These are phyloP conservation scores for Drosophila guanche DNA, from an alignment of 1,140 invertebrate genomes.

Conservation along the genomic window DNA sequence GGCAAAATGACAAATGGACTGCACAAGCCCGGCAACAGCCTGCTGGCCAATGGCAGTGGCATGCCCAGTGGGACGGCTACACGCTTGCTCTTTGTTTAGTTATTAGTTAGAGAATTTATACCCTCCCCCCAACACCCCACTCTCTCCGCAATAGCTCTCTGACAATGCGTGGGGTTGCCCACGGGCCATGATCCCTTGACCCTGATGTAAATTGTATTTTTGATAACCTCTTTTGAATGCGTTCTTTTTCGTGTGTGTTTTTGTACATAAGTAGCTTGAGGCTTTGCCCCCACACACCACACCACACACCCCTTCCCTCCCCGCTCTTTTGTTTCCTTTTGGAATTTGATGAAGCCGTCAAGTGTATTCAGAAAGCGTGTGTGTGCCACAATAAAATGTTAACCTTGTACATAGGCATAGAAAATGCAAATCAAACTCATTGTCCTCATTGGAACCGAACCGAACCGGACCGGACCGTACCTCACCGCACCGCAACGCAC, in stretches of 20 bases:
- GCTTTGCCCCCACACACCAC: constrained; percentile 9
- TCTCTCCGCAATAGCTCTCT: too few species aligned
- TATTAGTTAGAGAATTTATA: constrained; percentile 55
- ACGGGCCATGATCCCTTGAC: background rate
- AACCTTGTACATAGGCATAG: constrained; percentile 61
- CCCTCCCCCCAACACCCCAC: background rate
- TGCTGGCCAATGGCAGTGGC: constrained; percentile 68
- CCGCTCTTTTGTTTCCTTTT: constrained; percentile 21
- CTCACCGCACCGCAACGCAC: background rate
- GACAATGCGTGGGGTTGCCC: too few species aligned
- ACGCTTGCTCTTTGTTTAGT: constrained; percentile 77
- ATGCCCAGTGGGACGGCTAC: constrained; percentile 72
- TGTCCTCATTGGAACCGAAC: background rate
- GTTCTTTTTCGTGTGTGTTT: constrained; percentile 9
- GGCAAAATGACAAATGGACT: constrained; percentile 60
- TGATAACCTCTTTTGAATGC: constrained; percentile 3
- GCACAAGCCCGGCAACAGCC: constrained; percentile 63
- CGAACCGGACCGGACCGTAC: too few species aligned
- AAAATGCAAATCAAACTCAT: constrained; percentile 24
- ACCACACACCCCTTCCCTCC: constrained; percentile 13
- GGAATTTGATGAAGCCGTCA: constrained; percentile 48
- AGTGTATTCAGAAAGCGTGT: constrained; percentile 43
- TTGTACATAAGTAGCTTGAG: constrained; percentile 39
- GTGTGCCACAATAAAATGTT: constrained; percentile 57
- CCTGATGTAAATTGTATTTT: constrained; percentile 29